Base-by-base conservation (phyloP, 2,888 invertebrate genomes). In the Encarsia formosa region DNA sequence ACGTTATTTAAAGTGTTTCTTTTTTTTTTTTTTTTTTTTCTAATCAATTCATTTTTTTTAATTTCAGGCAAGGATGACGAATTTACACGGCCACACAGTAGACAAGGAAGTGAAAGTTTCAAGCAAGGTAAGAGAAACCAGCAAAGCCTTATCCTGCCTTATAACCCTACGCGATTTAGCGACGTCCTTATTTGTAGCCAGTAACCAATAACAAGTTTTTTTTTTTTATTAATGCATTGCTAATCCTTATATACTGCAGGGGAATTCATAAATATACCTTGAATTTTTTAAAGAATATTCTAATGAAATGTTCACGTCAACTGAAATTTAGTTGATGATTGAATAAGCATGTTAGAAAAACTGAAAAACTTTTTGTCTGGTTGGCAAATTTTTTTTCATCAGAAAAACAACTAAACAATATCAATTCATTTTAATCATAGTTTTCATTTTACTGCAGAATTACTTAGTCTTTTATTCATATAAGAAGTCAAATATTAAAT, bases 11-110 rank as follows among this genome's bases (percentile, higher is more conserved):
- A n/a, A n/a, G n/a, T n/a, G n/a, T n/a, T n/a, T n/a, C n/a, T n/a
- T n/a, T n/a, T n/a, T n/a, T n/a, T n/a, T n/a, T n/a, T n/a, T n/a
- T n/a, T n/a, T n/a, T n/a, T n/a, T n/a, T n/a, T n/a, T n/a, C n/a
- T n/a, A n/a, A n/a, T n/a, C n/a, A 32, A 29, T 19, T 23, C 9
- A 23, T 40, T 20, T 40, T 40, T 23, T 31, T 40, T 47, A 52
- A 42, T 63, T 63, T 54, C 58, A 72, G 72, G 67, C 60, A 68
- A 71, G 57, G 75, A 75, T 44, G 75, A 76, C 62, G 70, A 73
- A 65, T 75, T 75, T 61, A 72, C 74, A 56, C 71, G 73, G 59
- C 72, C 74, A 53, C 73, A 71, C 58, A 69, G 67, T 66, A 71
- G 72, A 66, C 71, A 71, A 64, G 70, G 68, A 52, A 73, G 67